Conservation (phyloP, 2,888 invertebrate species). For the Acheta domesticus region DNA sequence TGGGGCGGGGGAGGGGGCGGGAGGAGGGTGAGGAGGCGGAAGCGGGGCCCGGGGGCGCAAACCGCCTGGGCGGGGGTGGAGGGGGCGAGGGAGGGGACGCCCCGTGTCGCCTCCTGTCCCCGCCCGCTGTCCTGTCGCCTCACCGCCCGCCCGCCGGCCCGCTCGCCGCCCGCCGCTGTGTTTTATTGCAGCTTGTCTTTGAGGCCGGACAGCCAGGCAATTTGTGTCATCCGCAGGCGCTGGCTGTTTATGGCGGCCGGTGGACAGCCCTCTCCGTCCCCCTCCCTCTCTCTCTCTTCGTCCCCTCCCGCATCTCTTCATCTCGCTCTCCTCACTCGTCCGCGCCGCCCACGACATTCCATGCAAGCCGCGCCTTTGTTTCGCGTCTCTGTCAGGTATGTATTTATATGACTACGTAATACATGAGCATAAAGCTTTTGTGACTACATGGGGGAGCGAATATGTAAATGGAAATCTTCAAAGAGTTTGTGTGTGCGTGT, state of each 20-base stretch:
- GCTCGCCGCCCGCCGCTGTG: too few relatives aligned
- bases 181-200: slow-evolving; percentile 18
- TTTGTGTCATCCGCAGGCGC: slow-evolving; percentile 9
- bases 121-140: too few relatives aligned
- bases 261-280: neutral
- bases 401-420: neutral
- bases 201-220: slow-evolving; percentile 7
- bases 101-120: too few relatives aligned
- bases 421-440: neutral
- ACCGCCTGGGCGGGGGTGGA: too few relatives aligned
- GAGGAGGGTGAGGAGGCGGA: too few relatives aligned
- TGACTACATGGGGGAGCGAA: neutral
- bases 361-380: neutral
- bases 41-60: too few relatives aligned
- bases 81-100: too few relatives aligned
- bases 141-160: neutral
- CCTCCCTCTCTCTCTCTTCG: neutral
- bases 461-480: slow-evolving; percentile 18
- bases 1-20: too few relatives aligned
- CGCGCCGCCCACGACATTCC: neutral
- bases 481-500: neutral
- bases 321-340: neutral
- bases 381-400: neutral
- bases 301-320: neutral
- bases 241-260: neutral